phyloP scores from a whole-genome alignment of 2,113 vertebrate genomes.

The Crotalus helleri region DNA sequence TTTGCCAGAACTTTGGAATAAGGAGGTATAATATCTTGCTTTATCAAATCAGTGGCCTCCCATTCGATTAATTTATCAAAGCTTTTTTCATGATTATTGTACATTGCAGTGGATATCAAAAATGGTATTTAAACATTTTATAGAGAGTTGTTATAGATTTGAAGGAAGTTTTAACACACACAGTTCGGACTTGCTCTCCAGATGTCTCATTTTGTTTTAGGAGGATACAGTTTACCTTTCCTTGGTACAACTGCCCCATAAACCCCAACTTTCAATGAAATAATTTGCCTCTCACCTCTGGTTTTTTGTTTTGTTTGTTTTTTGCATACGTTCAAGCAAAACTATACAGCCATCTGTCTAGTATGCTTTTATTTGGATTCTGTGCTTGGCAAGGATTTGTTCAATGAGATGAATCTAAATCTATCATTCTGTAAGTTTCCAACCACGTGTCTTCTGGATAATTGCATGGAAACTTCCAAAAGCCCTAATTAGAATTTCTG shows the following conservation, averaged over 20 bases:
- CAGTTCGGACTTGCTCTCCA: neutral
- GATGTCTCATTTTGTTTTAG: neutral
- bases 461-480: too few relatives aligned
- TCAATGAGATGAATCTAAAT: too few relatives aligned
- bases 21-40: neutral
- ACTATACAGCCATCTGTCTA: neutral
- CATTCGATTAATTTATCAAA: neutral
- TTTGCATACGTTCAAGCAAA: neutral
- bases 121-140: neutral
- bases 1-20: neutral
- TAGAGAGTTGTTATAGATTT: neutral
- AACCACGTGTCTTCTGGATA: too few relatives aligned
- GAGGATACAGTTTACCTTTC: neutral
- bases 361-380: neutral
- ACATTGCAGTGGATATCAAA: neutral
- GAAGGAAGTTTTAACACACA: neutral
- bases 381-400: too few relatives aligned
- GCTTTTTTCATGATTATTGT: neutral
- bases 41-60: neutral
- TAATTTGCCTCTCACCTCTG: neutral
- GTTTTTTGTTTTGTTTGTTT: too few relatives aligned
- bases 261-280: too few relatives aligned
- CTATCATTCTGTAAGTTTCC: too few relatives aligned
- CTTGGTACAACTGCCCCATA: neutral
- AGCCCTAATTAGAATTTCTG: too few relatives aligned